These are phyloP conservation scores for Ditylenchus dipsaci DNA, from an alignment of 1,140 invertebrate genomes.

Conservation along the genomic window DNA sequence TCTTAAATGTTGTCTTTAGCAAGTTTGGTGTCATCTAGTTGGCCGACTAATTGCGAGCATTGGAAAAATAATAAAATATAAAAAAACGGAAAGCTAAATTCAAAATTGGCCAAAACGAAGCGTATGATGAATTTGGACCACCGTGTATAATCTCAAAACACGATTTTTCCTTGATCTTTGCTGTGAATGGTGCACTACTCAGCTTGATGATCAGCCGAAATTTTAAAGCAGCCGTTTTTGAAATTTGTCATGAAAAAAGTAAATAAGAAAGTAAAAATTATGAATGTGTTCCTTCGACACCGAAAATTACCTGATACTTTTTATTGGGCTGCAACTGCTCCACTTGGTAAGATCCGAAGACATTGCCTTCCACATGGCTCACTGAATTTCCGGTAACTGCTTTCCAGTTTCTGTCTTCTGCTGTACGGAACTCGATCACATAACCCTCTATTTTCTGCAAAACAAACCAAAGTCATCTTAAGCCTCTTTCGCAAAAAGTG, in stretches of 20 bases:
- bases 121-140: too few relatives aligned
- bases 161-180: neutral
- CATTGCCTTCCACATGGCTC: neutral
- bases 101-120: neutral
- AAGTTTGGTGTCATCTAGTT: too few relatives aligned
- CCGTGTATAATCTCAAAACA: too few relatives aligned
- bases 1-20: too few relatives aligned
- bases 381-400: neutral
- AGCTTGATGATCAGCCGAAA: neutral
- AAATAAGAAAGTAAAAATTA: too few relatives aligned
- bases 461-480: neutral
- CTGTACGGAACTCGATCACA: constrained; percentile 30
- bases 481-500: neutral
- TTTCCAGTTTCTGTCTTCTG: constrained; percentile 30
- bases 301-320: constrained; percentile 31
- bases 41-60: too few relatives aligned
- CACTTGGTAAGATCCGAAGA: constrained; percentile 7
- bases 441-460: constrained; percentile 23
- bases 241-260: too few relatives aligned
- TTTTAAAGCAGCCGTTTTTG: too few relatives aligned
- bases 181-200: neutral
- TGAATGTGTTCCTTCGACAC: neutral
- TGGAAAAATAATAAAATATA: too few relatives aligned
- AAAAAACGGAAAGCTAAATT: too few relatives aligned
- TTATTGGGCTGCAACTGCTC: constrained; percentile 31